Percentiles rank a stretch among this genome's conserved stretches.
Evolutionary conservation across 2,797 vertebrate species (phyloP).

Genomic region (Hippocampus kuda): DNA sequence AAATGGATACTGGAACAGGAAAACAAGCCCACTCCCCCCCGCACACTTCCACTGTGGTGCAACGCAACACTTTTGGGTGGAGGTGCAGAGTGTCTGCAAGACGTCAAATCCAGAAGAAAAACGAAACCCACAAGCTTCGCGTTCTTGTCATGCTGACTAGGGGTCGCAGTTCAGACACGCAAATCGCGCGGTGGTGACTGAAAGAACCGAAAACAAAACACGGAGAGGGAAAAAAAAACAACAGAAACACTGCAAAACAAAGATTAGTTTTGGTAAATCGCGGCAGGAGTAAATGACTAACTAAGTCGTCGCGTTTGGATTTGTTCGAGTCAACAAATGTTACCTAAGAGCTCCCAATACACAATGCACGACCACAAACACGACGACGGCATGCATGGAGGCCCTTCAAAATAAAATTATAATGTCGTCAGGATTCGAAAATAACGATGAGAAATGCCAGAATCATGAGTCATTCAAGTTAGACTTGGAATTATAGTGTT

Average conservation of each 20-base stretch:
- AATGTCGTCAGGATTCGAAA: not conserved
- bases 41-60: not conserved
- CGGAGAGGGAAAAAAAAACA: not conserved
- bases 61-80: not conserved
- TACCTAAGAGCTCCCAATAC: not conserved
- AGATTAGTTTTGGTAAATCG: not conserved
- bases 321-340: not conserved
- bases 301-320: not conserved
- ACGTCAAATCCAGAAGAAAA: not conserved
- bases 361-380: not conserved
- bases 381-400: not conserved
- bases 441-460: too few relatives aligned
- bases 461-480: not conserved
- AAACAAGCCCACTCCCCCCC: too few relatives aligned
- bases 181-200: not conserved
- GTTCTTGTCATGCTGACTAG: not conserved
- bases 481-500: too few relatives aligned
- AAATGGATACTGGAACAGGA: not conserved
- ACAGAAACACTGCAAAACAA: too few relatives aligned
- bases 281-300: not conserved
- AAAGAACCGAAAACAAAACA: not conserved
- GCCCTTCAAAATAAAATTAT: not conserved
- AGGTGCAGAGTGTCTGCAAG: not conserved
- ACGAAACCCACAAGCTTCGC: not conserved
- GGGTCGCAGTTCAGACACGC: not conserved